Percentiles rank a stretch among this genome's conserved stretches.
Evolutionary conservation across 2,888 invertebrate species (phyloP).

Genomic region (Scaptodrosophila latifasciaeformis): DNA sequence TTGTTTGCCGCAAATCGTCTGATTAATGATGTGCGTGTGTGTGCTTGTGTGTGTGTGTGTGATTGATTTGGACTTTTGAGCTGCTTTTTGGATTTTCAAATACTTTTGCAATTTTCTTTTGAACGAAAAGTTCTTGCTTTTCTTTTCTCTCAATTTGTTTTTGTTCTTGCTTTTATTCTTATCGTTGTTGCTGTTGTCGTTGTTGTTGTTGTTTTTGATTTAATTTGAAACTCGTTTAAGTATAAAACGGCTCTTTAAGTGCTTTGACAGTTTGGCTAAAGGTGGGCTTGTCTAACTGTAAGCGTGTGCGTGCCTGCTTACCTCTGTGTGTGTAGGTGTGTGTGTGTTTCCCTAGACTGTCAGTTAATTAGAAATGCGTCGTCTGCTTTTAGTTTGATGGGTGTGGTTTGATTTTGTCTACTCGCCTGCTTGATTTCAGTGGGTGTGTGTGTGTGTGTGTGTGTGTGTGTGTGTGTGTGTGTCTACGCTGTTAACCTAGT

Average conservation of each 20-base stretch:
- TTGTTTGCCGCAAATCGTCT: background rate
- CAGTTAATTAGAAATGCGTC: constrained; percentile 41
- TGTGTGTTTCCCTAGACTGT: constrained; percentile 14
- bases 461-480: too few species aligned
- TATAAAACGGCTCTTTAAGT: background rate
- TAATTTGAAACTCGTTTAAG: background rate
- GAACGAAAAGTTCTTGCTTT: too few species aligned
- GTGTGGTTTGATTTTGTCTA: background rate
- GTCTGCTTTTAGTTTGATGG: too few species aligned
- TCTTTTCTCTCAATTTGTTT: background rate
- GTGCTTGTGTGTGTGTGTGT: background rate
- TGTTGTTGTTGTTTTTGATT: constrained; percentile 6
- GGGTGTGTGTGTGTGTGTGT: background rate
- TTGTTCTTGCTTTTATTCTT: too few species aligned
- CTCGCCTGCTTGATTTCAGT: constrained; percentile 21
- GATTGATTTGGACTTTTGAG: too few species aligned
- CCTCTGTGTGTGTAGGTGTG: constrained; percentile 2
- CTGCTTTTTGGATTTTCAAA: too few species aligned
- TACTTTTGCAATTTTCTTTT: too few species aligned
- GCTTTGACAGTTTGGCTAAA: background rate
- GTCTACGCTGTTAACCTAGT: background rate
- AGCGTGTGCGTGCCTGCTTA: background rate
- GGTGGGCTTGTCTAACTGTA: background rate
- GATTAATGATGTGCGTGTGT: background rate
- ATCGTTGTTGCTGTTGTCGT: too few species aligned